phyloP scores from a whole-genome alignment of 2,888 invertebrate species.

The Melanargia galathea region DNA sequence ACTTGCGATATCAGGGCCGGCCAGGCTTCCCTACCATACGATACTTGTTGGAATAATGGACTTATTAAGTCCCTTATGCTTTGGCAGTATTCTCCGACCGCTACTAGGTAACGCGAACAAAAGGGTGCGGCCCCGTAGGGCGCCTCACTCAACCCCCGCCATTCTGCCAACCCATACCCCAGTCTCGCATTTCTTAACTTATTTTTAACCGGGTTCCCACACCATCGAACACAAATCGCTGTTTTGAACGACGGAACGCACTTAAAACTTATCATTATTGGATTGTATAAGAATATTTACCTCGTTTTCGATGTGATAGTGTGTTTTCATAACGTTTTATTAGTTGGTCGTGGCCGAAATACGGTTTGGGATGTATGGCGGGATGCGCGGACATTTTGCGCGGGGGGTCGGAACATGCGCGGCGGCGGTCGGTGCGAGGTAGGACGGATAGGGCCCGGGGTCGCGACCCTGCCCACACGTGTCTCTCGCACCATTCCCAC shows the following conservation, averaged over 20 bases:
- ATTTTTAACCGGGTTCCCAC: constrained; percentile 79
- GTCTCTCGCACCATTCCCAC: constrained; percentile 37
- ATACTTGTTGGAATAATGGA: neutral
- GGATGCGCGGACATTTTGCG: constrained; percentile 67
- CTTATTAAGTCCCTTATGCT: neutral
- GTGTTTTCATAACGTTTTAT: constrained; percentile 70
- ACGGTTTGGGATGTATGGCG: constrained; percentile 56
- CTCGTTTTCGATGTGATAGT: constrained; percentile 54
- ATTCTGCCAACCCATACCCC: constrained; percentile 75
- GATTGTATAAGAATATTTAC: constrained; percentile 55
- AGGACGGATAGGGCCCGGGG: constrained; percentile 41
- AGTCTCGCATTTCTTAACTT: constrained; percentile 69
- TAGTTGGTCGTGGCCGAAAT: constrained; percentile 64
- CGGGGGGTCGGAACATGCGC: constrained; percentile 51
- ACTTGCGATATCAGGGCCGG: neutral
- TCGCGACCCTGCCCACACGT: constrained; percentile 39
- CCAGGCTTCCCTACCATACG: neutral
- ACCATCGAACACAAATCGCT: constrained; percentile 58
- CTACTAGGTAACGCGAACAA: constrained; percentile 48
- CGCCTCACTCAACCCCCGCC: constrained; percentile 78
- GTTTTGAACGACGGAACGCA: neutral
- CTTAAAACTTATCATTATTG: constrained; percentile 29
- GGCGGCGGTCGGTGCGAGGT: constrained; percentile 44
- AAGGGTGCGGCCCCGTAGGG: constrained; percentile 73
- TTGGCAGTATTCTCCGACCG: constrained; percentile 10